Evolutionary conservation across 2,888 invertebrate genomes (phyloP).

Genomic region (Erynnis tages): DNA sequence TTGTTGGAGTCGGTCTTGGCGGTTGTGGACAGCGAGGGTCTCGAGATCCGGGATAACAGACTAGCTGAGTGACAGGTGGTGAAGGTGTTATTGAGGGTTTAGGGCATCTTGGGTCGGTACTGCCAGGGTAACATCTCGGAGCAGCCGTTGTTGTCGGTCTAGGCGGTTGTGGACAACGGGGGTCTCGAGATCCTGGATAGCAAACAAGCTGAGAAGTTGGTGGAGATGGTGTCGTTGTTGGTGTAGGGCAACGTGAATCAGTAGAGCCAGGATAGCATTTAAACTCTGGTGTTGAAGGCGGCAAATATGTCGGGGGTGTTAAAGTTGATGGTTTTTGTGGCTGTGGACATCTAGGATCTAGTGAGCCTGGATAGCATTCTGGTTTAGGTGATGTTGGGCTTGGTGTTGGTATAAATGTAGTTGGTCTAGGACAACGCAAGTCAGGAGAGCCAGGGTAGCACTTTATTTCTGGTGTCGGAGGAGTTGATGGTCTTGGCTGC

Average conservation of each 20-base stretch:
- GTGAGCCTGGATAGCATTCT: constrained; percentile 28
- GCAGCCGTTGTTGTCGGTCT: constrained; percentile 27
- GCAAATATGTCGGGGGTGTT: constrained; percentile 36
- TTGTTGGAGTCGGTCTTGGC: too few relatives aligned
- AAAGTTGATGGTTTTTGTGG: constrained; percentile 37
- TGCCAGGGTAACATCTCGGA: constrained; percentile 26
- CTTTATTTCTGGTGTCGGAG: too few relatives aligned
- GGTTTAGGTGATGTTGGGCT: constrained; percentile 6
- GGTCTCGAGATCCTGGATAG: too few relatives aligned
- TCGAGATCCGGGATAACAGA: constrained; percentile 32
- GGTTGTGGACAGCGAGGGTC: constrained; percentile 30
- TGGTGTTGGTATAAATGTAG: constrained; percentile 35
- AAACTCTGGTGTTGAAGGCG: constrained; percentile 38
- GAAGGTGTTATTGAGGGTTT: constrained; percentile 34
- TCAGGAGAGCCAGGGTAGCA: constrained; percentile 38
- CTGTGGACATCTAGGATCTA: constrained; percentile 40
- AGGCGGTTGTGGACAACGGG: constrained; percentile 39
- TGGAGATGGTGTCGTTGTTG: constrained; percentile 32
- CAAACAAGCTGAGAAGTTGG: constrained; percentile 41
- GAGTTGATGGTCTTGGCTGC: too few relatives aligned
- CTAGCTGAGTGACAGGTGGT: too few relatives aligned
- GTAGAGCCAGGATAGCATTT: constrained; percentile 31
- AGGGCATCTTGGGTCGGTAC: constrained; percentile 33
- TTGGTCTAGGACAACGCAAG: constrained; percentile 41
- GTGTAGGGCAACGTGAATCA: constrained; percentile 29